Conservation (phyloP, 2,797 vertebrate genomes). For the Pseudochirops corinnae region DNA sequence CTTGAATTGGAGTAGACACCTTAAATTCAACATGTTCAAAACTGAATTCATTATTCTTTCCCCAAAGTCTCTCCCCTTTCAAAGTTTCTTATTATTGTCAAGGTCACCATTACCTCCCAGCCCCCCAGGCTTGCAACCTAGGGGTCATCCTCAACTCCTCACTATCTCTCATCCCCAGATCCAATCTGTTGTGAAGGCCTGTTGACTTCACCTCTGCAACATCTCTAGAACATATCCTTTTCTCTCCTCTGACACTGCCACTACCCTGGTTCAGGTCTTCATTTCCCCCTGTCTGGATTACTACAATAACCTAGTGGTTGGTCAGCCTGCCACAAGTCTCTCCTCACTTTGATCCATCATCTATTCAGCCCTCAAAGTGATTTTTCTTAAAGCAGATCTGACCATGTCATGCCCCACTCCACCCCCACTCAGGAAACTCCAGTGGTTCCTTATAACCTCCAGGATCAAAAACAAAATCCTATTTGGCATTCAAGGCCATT, state of each 20-base stretch:
- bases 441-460: not conserved
- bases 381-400: not conserved
- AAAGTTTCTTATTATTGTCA: not conserved
- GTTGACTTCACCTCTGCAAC: not conserved
- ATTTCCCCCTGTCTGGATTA: not conserved
- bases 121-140: not conserved
- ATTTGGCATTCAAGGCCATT: not conserved
- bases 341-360: not conserved
- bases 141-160: not conserved
- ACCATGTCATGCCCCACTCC: not conserved
- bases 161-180: not conserved
- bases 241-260: not conserved
- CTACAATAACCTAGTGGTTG: not conserved
- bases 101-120: not conserved
- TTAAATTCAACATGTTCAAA: not conserved
- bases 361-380: not conserved
- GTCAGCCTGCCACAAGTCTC: not conserved
- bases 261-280: not conserved
- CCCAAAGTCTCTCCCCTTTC: not conserved
- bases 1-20: not conserved
- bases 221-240: not conserved
- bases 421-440: not conserved
- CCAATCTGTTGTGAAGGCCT: not conserved
- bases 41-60: not conserved
- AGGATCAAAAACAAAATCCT: not conserved